Conservation (phyloP, 1,140 invertebrate species). For the Zaprionus ornatus region DNA sequence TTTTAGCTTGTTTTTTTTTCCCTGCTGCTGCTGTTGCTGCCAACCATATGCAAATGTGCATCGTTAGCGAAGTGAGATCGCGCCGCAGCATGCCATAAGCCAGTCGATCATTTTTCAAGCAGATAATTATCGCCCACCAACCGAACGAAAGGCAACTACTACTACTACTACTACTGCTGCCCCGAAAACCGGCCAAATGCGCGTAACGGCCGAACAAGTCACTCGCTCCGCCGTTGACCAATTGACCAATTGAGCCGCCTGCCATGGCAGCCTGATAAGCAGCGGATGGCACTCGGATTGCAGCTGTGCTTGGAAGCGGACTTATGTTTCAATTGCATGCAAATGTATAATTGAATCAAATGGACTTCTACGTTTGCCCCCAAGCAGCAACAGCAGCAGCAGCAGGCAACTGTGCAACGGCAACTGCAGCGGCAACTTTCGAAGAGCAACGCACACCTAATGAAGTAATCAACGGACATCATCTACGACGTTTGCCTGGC, state of each 20-base stretch:
- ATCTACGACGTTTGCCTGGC: slow-evolving; percentile 59
- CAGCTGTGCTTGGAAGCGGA: slow-evolving; percentile 30
- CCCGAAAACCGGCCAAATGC: slow-evolving; percentile 47
- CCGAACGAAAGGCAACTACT: slow-evolving; percentile 31
- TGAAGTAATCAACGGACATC: slow-evolving; percentile 75
- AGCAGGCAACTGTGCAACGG: not conserved
- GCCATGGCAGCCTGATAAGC: slow-evolving; percentile 32
- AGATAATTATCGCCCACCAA: slow-evolving; percentile 79
- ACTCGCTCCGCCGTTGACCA: slow-evolving; percentile 54
- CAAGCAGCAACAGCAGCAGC: slow-evolving; percentile 22
- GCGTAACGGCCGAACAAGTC: slow-evolving; percentile 41
- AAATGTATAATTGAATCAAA: slow-evolving; percentile 80
- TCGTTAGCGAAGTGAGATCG: slow-evolving; percentile 64
- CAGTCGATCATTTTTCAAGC: slow-evolving; percentile 72
- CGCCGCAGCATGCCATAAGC: slow-evolving; percentile 43
- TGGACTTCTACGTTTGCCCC: slow-evolving; percentile 27
- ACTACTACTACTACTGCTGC: slow-evolving; percentile 40
- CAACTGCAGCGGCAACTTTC: slow-evolving; percentile 42
- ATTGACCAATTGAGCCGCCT: slow-evolving; percentile 56
- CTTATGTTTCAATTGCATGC: slow-evolving; percentile 76
- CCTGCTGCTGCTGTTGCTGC: not conserved
- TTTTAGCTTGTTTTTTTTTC: not conserved
- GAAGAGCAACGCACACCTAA: slow-evolving; percentile 53
- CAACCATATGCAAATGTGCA: slow-evolving; percentile 57
- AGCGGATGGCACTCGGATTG: slow-evolving; percentile 50